Base-by-base conservation (phyloP, 2,113 vertebrate genomes). In the Xenopus borealis region DNA sequence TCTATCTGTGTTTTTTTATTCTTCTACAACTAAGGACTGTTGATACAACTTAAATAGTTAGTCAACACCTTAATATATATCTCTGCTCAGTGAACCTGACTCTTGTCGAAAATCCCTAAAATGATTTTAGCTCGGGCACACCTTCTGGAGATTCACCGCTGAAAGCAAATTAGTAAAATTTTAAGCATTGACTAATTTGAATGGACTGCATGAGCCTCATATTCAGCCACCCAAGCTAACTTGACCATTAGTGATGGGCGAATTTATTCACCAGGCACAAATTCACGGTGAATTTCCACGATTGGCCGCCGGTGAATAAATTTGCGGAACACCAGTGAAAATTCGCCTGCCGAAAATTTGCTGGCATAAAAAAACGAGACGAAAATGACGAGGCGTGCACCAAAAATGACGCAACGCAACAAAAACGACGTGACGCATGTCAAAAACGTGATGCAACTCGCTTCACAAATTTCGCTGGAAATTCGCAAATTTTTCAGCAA, bases 31-130 rank as follows among this genome's bases (percentile, higher is more conserved):
- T 46, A 81, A 79, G 79, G 69, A 72, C 82, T 78, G 84, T 86
- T 85, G 85, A 88, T 90, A 88, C 86, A 75, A 33, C 83, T 83
- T 87, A 78, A 81, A 78, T 82, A 82, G 64, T 78, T 78, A 85
- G 76, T 76, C 10, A 4, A 75, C 81, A 79, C 52, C 72, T 81
- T 78, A 71, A 72, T 65, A 70, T 10, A 4, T 71, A 68, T 62
- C 68, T 79, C 67, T 16, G 66, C 75, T 81, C 82, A 82, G 80
- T 84, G 80, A 80, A 75, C 45, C 76, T 72, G 72, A 64, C 61
- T 86, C 82, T 76, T n/a, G 17, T 69, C 13, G 69, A 68, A 82
- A 75, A 33, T 62, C 66, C 75, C 78, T 50, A 67, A 78, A 80
- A 79, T 81, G 78, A 78, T 85, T 85, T 86, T 85, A 74, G 78